Conservation (phyloP, 2,888 invertebrate species). For the Aphrophora alni region DNA sequence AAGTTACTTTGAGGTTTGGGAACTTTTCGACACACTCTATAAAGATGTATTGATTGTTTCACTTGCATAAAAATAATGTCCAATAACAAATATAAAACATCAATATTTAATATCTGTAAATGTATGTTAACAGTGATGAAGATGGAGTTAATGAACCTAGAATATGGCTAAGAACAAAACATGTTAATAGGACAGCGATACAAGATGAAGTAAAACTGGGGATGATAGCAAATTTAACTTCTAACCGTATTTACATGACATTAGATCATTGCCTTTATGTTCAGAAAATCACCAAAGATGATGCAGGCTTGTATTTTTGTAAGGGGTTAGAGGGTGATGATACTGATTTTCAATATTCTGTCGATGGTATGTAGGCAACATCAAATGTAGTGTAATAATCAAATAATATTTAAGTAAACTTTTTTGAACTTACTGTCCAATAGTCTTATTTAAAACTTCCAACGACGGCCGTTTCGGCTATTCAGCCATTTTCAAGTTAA, state of each 20-base stretch:
- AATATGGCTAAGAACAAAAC: constrained; percentile 62
- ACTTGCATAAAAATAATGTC: no score
- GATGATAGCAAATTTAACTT: constrained; percentile 59
- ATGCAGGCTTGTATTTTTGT: constrained; percentile 62
- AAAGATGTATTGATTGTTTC: no score
- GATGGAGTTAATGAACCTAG: constrained; percentile 57
- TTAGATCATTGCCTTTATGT: constrained; percentile 60
- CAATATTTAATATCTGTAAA: constrained; percentile 34
- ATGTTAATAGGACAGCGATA: constrained; percentile 51
- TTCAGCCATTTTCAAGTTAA: no score
- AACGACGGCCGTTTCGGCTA: no score
- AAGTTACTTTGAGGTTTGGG: no score
- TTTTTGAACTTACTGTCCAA: no score
- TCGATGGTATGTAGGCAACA: constrained; percentile 60
- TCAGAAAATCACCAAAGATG: constrained; percentile 56
- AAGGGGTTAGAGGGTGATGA: constrained; percentile 55
- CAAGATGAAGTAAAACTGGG: constrained; percentile 59
- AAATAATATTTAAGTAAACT: not conserved
- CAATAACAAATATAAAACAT: no score
- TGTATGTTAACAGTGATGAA: constrained; percentile 55
- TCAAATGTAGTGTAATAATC: not conserved
- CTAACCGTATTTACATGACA: constrained; percentile 59
- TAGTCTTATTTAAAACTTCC: no score
- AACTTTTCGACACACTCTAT: no score
- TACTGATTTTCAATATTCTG: constrained; percentile 48